These are phyloP conservation scores for Silurus asotus DNA, from an alignment of 2,113 vertebrate genomes.

Conservation along the genomic window DNA sequence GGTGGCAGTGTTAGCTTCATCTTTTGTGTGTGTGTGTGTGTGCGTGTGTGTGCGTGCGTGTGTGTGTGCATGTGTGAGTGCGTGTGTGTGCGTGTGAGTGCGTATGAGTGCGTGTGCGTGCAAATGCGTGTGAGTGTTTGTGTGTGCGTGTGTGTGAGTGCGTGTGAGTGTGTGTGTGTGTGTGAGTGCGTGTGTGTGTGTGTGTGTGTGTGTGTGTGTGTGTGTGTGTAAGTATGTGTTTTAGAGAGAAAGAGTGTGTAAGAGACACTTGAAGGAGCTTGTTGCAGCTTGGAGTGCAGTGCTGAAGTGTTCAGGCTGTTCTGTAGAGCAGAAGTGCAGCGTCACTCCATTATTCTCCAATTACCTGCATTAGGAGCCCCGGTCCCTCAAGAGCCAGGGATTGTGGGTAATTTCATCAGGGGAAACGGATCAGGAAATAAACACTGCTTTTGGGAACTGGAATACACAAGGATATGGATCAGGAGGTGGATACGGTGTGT, in stretches of 20 bases:
- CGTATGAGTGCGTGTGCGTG: background rate
- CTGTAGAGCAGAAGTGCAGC: background rate
- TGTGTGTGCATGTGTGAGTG: background rate
- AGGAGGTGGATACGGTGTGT: background rate
- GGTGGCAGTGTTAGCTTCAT: constrained; percentile 35
- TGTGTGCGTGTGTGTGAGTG: background rate
- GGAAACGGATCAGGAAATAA: constrained; percentile 36
- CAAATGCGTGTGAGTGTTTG: background rate
- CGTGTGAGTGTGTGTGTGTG: background rate
- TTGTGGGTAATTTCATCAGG: constrained; percentile 35
- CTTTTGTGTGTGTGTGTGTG: background rate
- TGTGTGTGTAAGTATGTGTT: no score
- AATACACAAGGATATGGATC: background rate
- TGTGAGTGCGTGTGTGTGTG: background rate
- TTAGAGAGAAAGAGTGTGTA: background rate
- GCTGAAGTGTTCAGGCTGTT: background rate
- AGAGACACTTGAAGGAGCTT: background rate
- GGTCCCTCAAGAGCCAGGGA: constrained; percentile 8
- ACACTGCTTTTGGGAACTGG: constrained; percentile 15
- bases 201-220: background rate
- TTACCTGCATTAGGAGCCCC: constrained; percentile 35
- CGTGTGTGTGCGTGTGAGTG: background rate
- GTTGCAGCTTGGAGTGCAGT: background rate
- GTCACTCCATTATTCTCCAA: constrained; percentile 43
- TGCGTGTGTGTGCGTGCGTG: background rate